Conservation (phyloP, 2,888 invertebrate genomes). For the Zygothrica quintamaculata region DNA sequence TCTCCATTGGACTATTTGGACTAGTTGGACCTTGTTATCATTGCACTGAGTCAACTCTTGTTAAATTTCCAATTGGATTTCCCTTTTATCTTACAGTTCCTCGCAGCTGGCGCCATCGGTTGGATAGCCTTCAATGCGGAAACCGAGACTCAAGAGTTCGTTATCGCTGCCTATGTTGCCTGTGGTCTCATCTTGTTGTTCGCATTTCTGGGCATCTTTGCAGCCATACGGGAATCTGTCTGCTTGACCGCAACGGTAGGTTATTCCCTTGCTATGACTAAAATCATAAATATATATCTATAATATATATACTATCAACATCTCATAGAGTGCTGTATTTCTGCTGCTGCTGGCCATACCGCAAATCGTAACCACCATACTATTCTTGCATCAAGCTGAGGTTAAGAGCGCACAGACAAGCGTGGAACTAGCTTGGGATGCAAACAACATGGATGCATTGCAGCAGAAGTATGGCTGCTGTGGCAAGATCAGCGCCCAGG, state of each 20-base stretch:
- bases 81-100: conserved; percentile 63
- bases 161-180: conserved; percentile 65
- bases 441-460: conserved; percentile 74
- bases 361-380: conserved; percentile 89
- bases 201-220: conserved; percentile 93
- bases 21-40: conserved; percentile 23
- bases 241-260: conserved; percentile 93
- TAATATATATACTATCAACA: no score
- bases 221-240: conserved; percentile 93
- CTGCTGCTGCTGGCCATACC: conserved; percentile 89
- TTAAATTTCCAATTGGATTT: conserved; percentile 18
- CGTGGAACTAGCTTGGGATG: conserved; percentile 85
- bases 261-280: conserved; percentile 13
- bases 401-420: conserved; percentile 85
- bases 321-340: conserved; percentile 89
- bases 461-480: conserved; percentile 81
- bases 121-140: conserved; percentile 69
- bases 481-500: conserved; percentile 80
- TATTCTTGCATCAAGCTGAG: conserved; percentile 87
- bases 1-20: conserved; percentile 8
- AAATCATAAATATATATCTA: conserved; percentile 3
- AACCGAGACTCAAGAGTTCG: conserved; percentile 56
- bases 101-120: conserved; percentile 68
- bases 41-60: conserved; percentile 21
- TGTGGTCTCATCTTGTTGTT: conserved; percentile 70